phyloP scores from a whole-genome alignment of 2,113 vertebrate genomes.

The Vidua chalybeata region DNA sequence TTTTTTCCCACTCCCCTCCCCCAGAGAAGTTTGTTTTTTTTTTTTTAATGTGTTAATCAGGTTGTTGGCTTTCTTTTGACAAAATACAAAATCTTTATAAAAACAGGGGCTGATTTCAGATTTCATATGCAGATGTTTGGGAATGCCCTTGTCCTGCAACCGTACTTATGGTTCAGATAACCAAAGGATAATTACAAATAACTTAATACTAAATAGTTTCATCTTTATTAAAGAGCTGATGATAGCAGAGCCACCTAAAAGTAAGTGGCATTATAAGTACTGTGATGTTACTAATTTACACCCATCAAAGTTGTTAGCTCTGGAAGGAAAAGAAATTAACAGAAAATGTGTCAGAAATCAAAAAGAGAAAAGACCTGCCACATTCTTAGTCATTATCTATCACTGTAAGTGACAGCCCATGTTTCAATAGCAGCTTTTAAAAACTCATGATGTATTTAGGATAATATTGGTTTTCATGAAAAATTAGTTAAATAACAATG shows the following conservation, averaged over 20 bases:
- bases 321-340: not conserved
- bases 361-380: not conserved
- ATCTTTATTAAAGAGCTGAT: not conserved
- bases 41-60: not conserved
- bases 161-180: not conserved
- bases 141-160: not conserved
- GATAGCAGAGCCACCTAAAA: not conserved
- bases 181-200: not conserved
- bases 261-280: not conserved
- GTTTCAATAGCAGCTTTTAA: not conserved
- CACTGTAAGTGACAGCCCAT: not conserved
- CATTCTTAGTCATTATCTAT: not conserved
- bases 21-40: rapidly evolving
- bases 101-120: not conserved
- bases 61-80: not conserved
- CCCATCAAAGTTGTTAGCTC: not conserved
- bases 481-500: not conserved
- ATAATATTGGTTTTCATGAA: not conserved
- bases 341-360: not conserved
- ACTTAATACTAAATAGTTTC: not conserved
- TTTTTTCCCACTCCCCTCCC: not conserved
- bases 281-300: not conserved
- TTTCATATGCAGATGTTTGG: not conserved
- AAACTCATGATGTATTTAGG: not conserved
- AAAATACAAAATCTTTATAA: not conserved